Evolutionary conservation across 2,888 invertebrate species (phyloP).

Genomic region (Macrosiphum euphorbiae): DNA sequence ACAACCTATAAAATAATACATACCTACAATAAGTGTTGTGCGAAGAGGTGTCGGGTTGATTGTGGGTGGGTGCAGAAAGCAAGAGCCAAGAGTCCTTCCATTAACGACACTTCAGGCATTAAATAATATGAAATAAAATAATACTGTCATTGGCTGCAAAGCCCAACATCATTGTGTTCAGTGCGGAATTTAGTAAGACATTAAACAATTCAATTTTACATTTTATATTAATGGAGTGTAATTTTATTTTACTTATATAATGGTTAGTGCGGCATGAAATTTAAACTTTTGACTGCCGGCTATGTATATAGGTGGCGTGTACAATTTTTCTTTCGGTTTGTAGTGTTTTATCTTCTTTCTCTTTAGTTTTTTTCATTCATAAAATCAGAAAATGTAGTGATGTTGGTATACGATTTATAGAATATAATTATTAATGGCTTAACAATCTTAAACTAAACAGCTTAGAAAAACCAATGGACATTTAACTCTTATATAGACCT

Average conservation of each 20-base stretch:
- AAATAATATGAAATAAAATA: neutral
- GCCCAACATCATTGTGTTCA: neutral
- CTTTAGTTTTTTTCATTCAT: neutral
- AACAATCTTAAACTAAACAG: neutral
- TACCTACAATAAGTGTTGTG: neutral
- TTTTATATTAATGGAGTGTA: neutral
- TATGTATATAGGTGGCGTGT: neutral
- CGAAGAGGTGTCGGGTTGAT: neutral
- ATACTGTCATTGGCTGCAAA: neutral
- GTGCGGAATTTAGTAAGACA: neutral
- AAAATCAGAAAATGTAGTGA: neutral
- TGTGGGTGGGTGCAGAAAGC: neutral
- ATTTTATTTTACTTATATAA: neutral
- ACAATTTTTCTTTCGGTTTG: neutral
- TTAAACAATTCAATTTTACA: neutral
- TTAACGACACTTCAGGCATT: neutral
- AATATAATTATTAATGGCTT: neutral
- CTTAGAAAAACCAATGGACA: neutral
- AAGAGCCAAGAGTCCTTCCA: neutral
- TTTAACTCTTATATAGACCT: neutral
- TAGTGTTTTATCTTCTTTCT: neutral
- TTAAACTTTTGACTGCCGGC: neutral
- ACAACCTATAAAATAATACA: neutral
- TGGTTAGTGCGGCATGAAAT: neutral
- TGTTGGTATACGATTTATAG: neutral